Evolutionary conservation across 2,113 vertebrate species (phyloP).

Genomic region (Sardina pilchardus): DNA sequence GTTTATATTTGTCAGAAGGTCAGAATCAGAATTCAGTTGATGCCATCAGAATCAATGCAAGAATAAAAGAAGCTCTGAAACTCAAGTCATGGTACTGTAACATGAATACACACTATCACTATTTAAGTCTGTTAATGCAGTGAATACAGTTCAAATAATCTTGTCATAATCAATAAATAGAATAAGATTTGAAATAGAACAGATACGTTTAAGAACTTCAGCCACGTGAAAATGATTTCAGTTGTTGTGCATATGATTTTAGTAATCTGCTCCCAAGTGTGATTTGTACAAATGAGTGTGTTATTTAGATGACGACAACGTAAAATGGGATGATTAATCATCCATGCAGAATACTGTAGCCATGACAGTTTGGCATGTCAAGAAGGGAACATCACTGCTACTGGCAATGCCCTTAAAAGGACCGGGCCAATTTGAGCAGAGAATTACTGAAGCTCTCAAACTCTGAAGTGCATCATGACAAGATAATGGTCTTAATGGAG

Average conservation of each 20-base stretch:
- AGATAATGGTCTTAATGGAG: slow-evolving; percentile 13
- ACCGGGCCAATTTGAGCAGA: neutral
- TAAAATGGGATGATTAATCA: neutral
- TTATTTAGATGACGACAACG: neutral
- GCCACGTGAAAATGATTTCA: no score
- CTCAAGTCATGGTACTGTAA: neutral
- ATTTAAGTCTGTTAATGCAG: no score
- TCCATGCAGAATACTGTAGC: neutral
- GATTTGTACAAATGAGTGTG: neutral
- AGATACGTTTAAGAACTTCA: no score
- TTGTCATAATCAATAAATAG: no score
- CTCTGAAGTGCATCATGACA: slow-evolving; percentile 14
- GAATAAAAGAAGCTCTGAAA: no score
- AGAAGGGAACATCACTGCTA: neutral
- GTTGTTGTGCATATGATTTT: neutral
- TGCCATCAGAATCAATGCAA: neutral
- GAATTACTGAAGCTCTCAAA: neutral
- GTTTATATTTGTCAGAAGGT: neutral
- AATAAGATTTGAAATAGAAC: no score
- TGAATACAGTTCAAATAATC: no score
- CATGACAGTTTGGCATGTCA: neutral
- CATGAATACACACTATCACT: neutral
- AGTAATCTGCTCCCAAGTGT: neutral
- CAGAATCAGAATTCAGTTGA: neutral
- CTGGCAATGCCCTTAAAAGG: neutral